Conservation (phyloP, 2,888 invertebrate species). For the Serrognathus titanus region DNA sequence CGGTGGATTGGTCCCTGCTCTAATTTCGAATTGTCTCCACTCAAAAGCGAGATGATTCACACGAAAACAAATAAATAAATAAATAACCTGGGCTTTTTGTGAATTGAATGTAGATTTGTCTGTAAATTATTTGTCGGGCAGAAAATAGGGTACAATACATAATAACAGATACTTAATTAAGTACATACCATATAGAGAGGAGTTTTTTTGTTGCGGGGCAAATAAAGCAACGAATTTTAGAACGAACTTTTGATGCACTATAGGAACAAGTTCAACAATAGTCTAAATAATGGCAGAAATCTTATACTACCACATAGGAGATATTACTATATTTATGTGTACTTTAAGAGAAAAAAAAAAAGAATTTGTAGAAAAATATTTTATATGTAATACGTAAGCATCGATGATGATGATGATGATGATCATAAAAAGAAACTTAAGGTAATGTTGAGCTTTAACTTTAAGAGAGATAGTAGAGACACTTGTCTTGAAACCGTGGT, state of each 20-base stretch:
- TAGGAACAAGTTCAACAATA: background rate
- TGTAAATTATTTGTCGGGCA: background rate
- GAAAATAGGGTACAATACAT: background rate
- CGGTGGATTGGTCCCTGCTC: background rate
- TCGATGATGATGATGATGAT: too few relatives aligned
- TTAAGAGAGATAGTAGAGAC: background rate
- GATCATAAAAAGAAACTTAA: background rate
- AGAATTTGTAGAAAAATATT: background rate
- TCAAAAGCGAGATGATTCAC: background rate
- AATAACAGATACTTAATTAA: background rate
- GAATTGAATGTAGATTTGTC: background rate
- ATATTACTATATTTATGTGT: conserved; percentile 2
- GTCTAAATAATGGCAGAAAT: conserved; percentile 1
- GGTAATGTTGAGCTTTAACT: conserved; percentile 3
- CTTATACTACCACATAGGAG: background rate
- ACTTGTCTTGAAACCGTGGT: too few relatives aligned
- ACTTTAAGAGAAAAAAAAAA: background rate
- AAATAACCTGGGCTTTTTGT: background rate
- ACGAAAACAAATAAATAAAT: too few relatives aligned
- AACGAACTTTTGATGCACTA: background rate
- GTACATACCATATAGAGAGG: background rate
- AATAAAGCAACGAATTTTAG: conserved; percentile 2
- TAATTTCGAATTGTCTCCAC: background rate
- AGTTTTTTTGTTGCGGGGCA: background rate
- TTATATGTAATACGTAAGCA: background rate